These are phyloP conservation scores for Portunus trituberculatus DNA, from an alignment of 1,140 invertebrate genomes.

Conservation along the genomic window DNA sequence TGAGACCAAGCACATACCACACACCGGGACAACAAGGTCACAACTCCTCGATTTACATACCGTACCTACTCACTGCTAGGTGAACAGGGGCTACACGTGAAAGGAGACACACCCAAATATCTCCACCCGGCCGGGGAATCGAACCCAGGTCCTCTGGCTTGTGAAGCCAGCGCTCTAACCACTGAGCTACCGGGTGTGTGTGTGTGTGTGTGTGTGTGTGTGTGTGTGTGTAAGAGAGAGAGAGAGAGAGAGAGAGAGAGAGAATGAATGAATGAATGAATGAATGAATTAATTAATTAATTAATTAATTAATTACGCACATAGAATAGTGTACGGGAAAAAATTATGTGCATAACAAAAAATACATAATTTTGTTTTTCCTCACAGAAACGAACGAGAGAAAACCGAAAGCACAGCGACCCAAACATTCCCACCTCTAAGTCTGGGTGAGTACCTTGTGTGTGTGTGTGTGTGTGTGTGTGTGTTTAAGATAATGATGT, in stretches of 20 bases:
- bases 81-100: no score
- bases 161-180: no score
- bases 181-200: no score
- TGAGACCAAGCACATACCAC: no score
- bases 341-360: no score
- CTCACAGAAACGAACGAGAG: conserved; percentile 85
- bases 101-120: no score
- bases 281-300: no score
- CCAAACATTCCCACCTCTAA: conserved; percentile 86
- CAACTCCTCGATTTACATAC: no score
- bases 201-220: neutral
- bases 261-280: neutral
- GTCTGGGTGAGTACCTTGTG: conserved; percentile 83
- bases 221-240: neutral
- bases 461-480: conserved; percentile 33
- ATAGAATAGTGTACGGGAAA: neutral
- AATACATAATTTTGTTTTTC: conserved; percentile 70
- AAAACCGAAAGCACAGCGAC: conserved; percentile 87
- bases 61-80: no score
- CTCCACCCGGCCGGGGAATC: no score
- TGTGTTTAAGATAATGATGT: neutral
- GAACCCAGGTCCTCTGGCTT: neutral
- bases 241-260: neutral
- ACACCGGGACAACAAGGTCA: no score
- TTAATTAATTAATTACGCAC: neutral